These are phyloP conservation scores for Acipenser ruthenus DNA, from an alignment of 2,797 vertebrate genomes.

Conservation along the genomic window DNA sequence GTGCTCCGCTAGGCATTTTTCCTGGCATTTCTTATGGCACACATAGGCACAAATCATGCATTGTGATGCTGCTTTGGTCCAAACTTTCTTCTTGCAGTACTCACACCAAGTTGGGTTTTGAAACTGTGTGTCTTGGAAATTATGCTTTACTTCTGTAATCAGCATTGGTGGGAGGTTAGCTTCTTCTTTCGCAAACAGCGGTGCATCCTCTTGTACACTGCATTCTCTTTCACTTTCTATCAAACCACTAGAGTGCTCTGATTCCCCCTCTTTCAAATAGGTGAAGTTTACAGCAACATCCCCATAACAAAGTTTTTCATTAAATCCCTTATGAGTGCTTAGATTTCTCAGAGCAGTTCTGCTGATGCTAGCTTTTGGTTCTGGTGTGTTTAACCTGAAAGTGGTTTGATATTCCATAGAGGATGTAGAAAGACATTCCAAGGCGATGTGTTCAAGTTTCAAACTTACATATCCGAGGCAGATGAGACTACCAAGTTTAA, in stretches of 20 bases:
- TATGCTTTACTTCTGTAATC: conserved; percentile 78
- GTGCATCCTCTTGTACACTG: conserved; percentile 64
- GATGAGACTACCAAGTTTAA: conserved; percentile 84
- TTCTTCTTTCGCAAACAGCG: conserved; percentile 66
- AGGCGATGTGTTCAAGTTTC: conserved; percentile 83
- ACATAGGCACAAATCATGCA: conserved; percentile 91
- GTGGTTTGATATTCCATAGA: conserved; percentile 83
- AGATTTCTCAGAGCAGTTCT: conserved; percentile 81
- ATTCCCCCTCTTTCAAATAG: conserved; percentile 81
- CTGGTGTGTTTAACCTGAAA: conserved; percentile 73
- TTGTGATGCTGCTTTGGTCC: conserved; percentile 97
- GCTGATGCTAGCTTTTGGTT: conserved; percentile 80
- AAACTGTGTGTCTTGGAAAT: conserved; percentile 97
- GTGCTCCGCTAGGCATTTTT: conserved; percentile 85
- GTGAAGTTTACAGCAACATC: conserved; percentile 87
- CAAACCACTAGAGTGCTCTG: conserved; percentile 52
- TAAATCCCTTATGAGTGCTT: conserved; percentile 87
- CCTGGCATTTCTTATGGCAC: conserved; percentile 98
- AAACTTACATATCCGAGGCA: conserved; percentile 89
- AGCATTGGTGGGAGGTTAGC: conserved; percentile 49
- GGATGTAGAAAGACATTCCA: conserved; percentile 84
- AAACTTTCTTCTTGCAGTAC: conserved; percentile 97
- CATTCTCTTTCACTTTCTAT: conserved; percentile 69
- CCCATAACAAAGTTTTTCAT: conserved; percentile 89
- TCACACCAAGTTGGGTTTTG: conserved; percentile 98